Base-by-base conservation (phyloP, 2,888 invertebrate species). In the Heterodera filipjevi region DNA sequence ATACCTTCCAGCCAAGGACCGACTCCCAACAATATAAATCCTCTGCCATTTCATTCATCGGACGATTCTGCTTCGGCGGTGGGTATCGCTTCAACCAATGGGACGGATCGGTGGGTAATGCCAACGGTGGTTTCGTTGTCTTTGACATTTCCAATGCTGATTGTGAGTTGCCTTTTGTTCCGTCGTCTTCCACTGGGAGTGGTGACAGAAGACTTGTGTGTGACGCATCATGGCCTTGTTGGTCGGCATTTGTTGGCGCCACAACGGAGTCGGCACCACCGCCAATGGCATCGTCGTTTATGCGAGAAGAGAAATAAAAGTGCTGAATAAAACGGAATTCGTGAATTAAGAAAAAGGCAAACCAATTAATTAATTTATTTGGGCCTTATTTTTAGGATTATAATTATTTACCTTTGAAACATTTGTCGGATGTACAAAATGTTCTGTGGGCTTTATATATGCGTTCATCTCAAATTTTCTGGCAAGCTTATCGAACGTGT, bases 41-140 rank as follows among this genome's bases (percentile, higher is more conserved):
- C 49, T 73, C 73, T 32, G 80, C 71, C 78, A 79, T 78, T 44
- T 79, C 72, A 66, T 79, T 79, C 39, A 73, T 78, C 27, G 80
- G 80, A 35, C 71, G 72, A 33, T 78, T 74, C 30, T 68, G 66
- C 66, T 75, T 71, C 12, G 70, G 70, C 72, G 71, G 64, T 44
- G 80, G 80, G 70, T 79, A 79, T 33, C 78, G 59, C 75, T 66
- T 78, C 70, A 79, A 64, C 80, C 80, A 79, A 35, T 68, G 32
- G 68, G 68, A 32, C 68, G 68, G 68, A 27, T 68, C 68, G 19
- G 33, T 35, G 68, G 68, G 68, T 33, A 68, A 22, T 27, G n/a
- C n/a, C 59, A 59, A 59, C n/a, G n/a, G 59, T 8, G 59, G 5
- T 27, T n/a, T n/a, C 59, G 12, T 8, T n/a, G 5, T 59, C n/a